phyloP scores from a whole-genome alignment of 2,888 invertebrate genomes.

The Ectropis crepuscularia region DNA sequence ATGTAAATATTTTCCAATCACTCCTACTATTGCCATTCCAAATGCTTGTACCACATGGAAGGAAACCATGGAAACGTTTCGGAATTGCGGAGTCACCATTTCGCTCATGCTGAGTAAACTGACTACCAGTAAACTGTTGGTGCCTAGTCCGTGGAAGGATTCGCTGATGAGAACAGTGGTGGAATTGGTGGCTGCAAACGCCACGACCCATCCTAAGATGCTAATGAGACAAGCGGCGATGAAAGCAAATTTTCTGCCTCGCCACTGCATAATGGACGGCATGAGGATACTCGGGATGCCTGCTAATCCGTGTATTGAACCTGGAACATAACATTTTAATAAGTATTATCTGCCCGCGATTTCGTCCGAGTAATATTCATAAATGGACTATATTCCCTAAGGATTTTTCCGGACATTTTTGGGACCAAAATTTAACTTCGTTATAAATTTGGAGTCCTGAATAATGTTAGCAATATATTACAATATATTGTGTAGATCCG shows the following conservation, averaged over 20 bases:
- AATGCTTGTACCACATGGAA: neutral
- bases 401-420: no score
- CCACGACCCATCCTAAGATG: constrained; percentile 31
- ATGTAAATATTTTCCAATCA: neutral
- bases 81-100: constrained; percentile 16
- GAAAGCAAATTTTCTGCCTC: constrained; percentile 37
- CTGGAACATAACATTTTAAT: constrained; percentile 5
- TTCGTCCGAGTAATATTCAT: no score
- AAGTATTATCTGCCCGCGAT: no score
- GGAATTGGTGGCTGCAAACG: constrained; percentile 8
- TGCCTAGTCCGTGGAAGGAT: constrained; percentile 15
- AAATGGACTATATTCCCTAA: no score
- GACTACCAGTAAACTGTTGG: constrained; percentile 2
- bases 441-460: no score
- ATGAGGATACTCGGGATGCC: constrained; percentile 35
- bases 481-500: no score
- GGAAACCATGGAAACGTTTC: neutral
- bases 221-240: constrained; percentile 27
- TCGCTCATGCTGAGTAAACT: constrained; percentile 9
- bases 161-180: constrained; percentile 14
- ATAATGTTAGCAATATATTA: no score
- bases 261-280: constrained; percentile 38
- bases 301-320: constrained; percentile 26
- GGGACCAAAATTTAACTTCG: no score
- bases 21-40: neutral